A percentile compares a stretch with the other conserved stretches of the same genome.
These are phyloP conservation scores for Cephus rjabovi DNA, from an alignment of 2,888 invertebrate species.

Conservation along the genomic window DNA sequence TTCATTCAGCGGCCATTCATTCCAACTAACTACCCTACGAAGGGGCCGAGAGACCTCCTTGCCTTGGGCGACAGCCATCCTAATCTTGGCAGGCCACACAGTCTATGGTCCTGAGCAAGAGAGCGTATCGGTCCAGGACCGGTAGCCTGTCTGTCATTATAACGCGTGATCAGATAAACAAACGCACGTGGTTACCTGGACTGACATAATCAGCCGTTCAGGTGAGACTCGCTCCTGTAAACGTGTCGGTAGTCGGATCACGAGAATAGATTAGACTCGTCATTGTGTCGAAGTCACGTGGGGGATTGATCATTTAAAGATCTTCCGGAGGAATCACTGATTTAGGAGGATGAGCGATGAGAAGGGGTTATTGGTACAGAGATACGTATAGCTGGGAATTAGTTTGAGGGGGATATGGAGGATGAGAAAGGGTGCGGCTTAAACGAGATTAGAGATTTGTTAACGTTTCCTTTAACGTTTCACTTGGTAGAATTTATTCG, in stretches of 20 bases:
- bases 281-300: slow-evolving; percentile 26
- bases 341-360: neutral
- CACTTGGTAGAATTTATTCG: neutral
- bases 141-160: slow-evolving; percentile 54
- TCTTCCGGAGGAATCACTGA: neutral
- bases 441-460: neutral
- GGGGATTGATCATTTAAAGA: slow-evolving; percentile 1
- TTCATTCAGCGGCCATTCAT: slow-evolving; percentile 61
- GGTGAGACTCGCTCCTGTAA: slow-evolving; percentile 26
- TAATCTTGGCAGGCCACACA: slow-evolving; percentile 3
- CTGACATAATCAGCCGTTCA: slow-evolving; percentile 56
- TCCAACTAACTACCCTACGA: slow-evolving; percentile 49
- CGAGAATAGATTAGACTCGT: slow-evolving; percentile 43
- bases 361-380: neutral
- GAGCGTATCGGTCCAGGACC: slow-evolving; percentile 20
- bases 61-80: slow-evolving; percentile 46
- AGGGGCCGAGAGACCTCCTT: slow-evolving; percentile 44
- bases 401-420: neutral
- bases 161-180: slow-evolving; percentile 61
- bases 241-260: slow-evolving; percentile 36
- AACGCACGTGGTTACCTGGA: slow-evolving; percentile 51
- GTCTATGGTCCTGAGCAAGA: neutral
- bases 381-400: neutral
- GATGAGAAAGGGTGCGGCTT: neutral
- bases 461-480: neutral